Percentiles rank a stretch among this genome's conserved stretches.
Evolutionary conservation across 92 coral and sea anemone species (phyloP).

Genomic region (Epizoanthus illoricatus): DNA sequence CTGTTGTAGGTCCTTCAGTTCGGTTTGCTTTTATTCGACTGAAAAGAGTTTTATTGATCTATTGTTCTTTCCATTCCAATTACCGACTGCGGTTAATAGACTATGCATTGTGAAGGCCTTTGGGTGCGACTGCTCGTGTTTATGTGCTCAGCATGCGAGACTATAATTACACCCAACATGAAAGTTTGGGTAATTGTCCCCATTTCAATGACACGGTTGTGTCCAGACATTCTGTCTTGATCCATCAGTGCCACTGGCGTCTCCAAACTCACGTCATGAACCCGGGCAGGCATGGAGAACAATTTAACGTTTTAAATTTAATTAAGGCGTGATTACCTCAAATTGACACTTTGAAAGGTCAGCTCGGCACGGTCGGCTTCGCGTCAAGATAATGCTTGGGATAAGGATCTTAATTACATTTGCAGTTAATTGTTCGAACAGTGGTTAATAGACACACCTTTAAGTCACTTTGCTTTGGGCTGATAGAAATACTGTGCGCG

Average conservation of each 20-base stretch:
- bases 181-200: slow-evolving; percentile 12
- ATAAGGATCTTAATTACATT: slow-evolving; percentile 97
- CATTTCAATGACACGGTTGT: not conserved
- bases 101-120: slow-evolving; percentile 47
- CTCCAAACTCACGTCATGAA: slow-evolving; percentile 58
- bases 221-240: slow-evolving; percentile 27
- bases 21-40: slow-evolving; percentile 2
- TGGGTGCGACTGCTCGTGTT: slow-evolving; percentile 61
- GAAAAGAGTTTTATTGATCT: slow-evolving; percentile 73
- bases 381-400: slow-evolving; percentile 68
- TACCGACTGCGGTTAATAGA: slow-evolving; percentile 61
- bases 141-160: slow-evolving; percentile 27
- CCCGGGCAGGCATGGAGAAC: slow-evolving; percentile 57
- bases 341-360: slow-evolving; percentile 92
- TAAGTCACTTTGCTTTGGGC: slow-evolving; percentile 47
- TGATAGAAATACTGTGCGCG: slow-evolving; percentile 11
- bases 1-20: slow-evolving; percentile 15
- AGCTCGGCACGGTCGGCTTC: slow-evolving; percentile 85
- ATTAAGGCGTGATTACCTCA: slow-evolving; percentile 96
- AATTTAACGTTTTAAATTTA: slow-evolving; percentile 84
- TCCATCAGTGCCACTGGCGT: slow-evolving; percentile 55
- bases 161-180: slow-evolving; percentile 27
- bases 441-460: slow-evolving; percentile 73
- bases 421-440: slow-evolving; percentile 89
- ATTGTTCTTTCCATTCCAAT: slow-evolving; percentile 72